phyloP scores from a whole-genome alignment of 92 coral and sea anemone genomes.

The Bergia sp. region DNA sequence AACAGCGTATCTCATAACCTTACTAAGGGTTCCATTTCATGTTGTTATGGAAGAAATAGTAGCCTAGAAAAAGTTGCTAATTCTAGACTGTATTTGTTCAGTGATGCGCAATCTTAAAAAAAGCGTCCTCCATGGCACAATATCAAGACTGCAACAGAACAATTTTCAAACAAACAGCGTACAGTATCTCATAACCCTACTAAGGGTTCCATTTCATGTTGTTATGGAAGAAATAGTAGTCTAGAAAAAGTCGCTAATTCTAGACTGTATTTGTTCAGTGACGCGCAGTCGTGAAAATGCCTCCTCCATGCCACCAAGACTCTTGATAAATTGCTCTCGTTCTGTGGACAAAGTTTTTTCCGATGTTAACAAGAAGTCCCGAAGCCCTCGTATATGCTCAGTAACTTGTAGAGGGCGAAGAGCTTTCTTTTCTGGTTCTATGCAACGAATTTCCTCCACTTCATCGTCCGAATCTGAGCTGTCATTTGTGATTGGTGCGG shows the following conservation, averaged over 20 bases:
- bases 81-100: background rate
- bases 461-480: slow-evolving; percentile 4
- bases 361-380: background rate
- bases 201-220: too few species aligned
- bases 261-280: background rate
- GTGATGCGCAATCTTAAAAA: slow-evolving; percentile 1
- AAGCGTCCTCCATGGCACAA: background rate
- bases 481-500: slow-evolving; percentile 1
- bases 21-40: too few species aligned
- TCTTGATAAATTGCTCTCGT: slow-evolving; percentile 1
- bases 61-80: background rate
- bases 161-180: too few species aligned
- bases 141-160: too few species aligned
- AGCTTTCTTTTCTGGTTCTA: slow-evolving; percentile 23
- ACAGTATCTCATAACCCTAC: background rate
- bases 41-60: too few species aligned
- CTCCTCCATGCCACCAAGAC: background rate
- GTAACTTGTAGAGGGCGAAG: slow-evolving; percentile 22
- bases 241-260: background rate
- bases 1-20: too few species aligned
- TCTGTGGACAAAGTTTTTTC: slow-evolving; percentile 11
- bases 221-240: background rate
- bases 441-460: slow-evolving; percentile 2
- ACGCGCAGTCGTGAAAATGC: background rate
- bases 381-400: slow-evolving; percentile 20